A percentile compares a stretch with the other conserved stretches of the same genome.
Evolutionary conservation across 1,140 invertebrate genomes (phyloP).

Genomic region (Drosophila repleta): DNA sequence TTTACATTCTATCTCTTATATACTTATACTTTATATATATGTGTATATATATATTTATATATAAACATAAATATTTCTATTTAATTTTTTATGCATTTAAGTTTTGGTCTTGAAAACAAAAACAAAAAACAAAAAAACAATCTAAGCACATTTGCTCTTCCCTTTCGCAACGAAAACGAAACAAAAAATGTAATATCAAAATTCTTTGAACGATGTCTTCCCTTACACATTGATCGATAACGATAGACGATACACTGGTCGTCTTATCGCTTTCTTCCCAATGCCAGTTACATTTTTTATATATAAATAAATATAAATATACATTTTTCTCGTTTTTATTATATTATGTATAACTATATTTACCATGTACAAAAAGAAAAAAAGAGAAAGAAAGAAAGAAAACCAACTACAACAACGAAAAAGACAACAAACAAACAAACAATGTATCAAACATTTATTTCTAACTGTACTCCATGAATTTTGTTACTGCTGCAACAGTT

Average conservation of each 20-base stretch:
- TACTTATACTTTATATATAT: background rate
- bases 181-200: slow-evolving; percentile 10
- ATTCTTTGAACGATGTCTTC: slow-evolving; percentile 50
- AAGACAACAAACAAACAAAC: slow-evolving; percentile 49
- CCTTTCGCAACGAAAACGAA: slow-evolving; percentile 21
- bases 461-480: slow-evolving; percentile 67
- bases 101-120: slow-evolving; percentile 47
- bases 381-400: too few species aligned
- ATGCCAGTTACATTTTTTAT: slow-evolving; percentile 58
- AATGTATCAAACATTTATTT: too few species aligned
- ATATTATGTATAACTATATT: slow-evolving; percentile 50
- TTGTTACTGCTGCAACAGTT: slow-evolving; percentile 69
- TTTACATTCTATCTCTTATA: slow-evolving; percentile 37
- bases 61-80: slow-evolving; percentile 21
- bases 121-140: slow-evolving; percentile 3
- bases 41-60: slow-evolving; percentile 13
- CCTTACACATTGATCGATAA: slow-evolving; percentile 29
- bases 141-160: slow-evolving; percentile 6
- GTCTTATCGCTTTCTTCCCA: slow-evolving; percentile 7
- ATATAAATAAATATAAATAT: slow-evolving; percentile 25
- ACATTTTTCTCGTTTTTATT: slow-evolving; percentile 30
- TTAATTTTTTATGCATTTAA: slow-evolving; percentile 40
- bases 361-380: slow-evolving; percentile 52
- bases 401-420: slow-evolving; percentile 56
- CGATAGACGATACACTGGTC: slow-evolving; percentile 10